Base-by-base conservation (phyloP, 2,888 invertebrate genomes). In the Brachycybe producta region DNA sequence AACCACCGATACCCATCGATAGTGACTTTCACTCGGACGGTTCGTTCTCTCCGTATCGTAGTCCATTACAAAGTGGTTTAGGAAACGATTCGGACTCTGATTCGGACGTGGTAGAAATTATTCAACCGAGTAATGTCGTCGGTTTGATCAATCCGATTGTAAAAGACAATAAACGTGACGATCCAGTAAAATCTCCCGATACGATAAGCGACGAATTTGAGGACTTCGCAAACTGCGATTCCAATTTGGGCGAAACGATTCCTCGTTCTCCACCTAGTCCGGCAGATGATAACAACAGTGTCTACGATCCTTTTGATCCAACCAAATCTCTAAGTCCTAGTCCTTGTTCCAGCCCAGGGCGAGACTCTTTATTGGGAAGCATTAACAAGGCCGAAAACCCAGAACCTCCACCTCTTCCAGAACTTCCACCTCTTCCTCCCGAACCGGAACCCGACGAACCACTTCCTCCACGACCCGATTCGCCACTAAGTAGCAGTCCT, bases 301-400 rank as follows among this genome's bases (percentile, higher is more conserved):
- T 80, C 2, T 88, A 88, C 67, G 87, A 88, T 76, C 88, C 88
- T 1, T 88, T 86, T 67, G 87, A 88, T 67, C 88, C 88, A 0
- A 87, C 88, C 7, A 84, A 84, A 65, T 85, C 86, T 1, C 70
- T 80, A 19, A 79, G 80, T 13, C 53, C 42, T 41, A 55, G 27
- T 54, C n/a, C 39, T 21, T 45, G 1, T 76, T 78, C 38, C 5
- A 45, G 41, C 32, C 46, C 44, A 28, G 46, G 49, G 26, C 54
- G 55, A 13, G 49, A 51, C 2, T 50, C 47, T 30, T 54, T 45
- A 28, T 51, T 47, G 23, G 49, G 53, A 5, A 34, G 51, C 44
- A 27, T 36, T 28, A n/a, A 40, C 26, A 49, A 44, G 24, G 34
- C 28, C n/a, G 39, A 24, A 46, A 57, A 43, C 28, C 54, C 57